phyloP scores from a whole-genome alignment of 2,113 vertebrate genomes.

The Alexandromys fortis region DNA sequence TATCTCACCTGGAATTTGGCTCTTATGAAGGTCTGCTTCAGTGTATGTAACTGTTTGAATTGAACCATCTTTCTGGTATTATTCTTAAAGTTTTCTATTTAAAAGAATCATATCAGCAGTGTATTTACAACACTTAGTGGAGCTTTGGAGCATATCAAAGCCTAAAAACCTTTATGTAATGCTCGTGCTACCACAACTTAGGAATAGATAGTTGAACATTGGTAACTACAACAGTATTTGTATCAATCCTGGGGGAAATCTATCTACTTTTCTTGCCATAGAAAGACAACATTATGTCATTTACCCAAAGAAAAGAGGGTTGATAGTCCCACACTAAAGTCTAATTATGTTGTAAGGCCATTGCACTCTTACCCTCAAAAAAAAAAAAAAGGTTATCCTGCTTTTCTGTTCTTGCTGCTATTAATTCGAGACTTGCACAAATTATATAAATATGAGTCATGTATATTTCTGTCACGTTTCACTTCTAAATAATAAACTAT shows the following conservation, averaged over 20 bases:
- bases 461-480: not conserved
- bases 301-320: not conserved
- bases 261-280: not conserved
- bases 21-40: not conserved
- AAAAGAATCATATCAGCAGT: not conserved
- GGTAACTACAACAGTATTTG: not conserved
- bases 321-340: not conserved
- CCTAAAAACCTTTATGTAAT: not conserved
- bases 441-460: not conserved
- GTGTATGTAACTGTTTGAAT: not conserved
- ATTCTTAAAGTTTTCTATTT: not conserved
- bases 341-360: not conserved
- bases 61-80: not conserved
- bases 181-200: not conserved
- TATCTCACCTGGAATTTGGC: not conserved
- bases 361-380: not conserved
- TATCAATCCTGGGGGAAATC: not conserved
- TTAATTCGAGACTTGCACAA: constrained; percentile 9
- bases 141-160: not conserved
- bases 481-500: not conserved
- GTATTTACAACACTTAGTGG: not conserved
- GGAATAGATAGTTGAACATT: not conserved
- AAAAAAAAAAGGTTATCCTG: not conserved
- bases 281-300: not conserved
- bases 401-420: not conserved